Evolutionary conservation across 2,888 invertebrate species (phyloP).

Genomic region (Parnassius orleans): DNA sequence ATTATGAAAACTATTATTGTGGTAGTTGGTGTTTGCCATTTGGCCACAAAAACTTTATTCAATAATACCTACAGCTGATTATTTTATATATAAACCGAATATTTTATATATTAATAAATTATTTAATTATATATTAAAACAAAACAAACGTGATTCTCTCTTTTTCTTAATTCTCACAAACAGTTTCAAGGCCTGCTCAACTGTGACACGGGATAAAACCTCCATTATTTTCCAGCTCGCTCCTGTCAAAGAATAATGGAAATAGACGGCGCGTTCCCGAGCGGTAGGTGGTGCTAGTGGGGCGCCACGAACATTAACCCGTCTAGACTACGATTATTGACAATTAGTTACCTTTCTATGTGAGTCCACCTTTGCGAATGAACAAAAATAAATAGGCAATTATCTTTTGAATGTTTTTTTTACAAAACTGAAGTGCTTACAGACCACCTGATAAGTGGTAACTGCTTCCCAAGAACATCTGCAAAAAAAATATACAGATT

Average conservation of each 20-base stretch:
- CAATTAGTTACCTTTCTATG: constrained; percentile 42
- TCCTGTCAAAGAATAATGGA: constrained; percentile 23
- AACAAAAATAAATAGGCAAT: neutral
- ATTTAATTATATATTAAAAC: constrained; percentile 17
- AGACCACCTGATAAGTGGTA: too few relatives aligned
- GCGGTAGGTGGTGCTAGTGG: constrained; percentile 26
- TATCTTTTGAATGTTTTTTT: too few relatives aligned
- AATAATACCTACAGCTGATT: too few relatives aligned
- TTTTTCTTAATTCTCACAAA: constrained; percentile 11
- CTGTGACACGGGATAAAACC: constrained; percentile 18
- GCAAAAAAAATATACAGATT: too few relatives aligned
- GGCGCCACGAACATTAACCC: constrained; percentile 41
- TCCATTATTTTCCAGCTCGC: constrained; percentile 24
- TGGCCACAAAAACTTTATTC: too few relatives aligned
- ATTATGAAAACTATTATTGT: too few relatives aligned
- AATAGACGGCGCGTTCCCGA: constrained; percentile 33
- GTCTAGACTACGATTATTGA: constrained; percentile 52
- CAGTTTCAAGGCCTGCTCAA: neutral
- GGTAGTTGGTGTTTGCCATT: too few relatives aligned
- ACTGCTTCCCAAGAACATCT: too few relatives aligned
- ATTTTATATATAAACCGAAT: too few relatives aligned
- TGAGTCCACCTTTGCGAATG: constrained; percentile 34
- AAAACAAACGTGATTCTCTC: constrained; percentile 8
- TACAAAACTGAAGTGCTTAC: too few relatives aligned
- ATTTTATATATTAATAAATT: too few relatives aligned